Base-by-base conservation (phyloP, 2,888 invertebrate species). In the Lamellibrachia columna region DNA sequence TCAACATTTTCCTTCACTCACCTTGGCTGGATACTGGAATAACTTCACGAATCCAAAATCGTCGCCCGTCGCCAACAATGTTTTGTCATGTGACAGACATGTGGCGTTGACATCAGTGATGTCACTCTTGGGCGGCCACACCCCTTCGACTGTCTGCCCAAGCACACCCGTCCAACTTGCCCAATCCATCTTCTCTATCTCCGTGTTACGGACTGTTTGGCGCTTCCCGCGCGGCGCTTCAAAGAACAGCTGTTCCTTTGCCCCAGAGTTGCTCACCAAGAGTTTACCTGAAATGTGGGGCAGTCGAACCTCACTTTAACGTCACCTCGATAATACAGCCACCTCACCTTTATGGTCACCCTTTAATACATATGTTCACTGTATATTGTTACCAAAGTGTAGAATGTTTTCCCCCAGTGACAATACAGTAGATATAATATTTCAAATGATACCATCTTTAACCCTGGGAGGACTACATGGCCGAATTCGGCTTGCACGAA, bases 1-100 rank as follows among this genome's bases (percentile, higher is more conserved):
- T 75, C 75, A 75, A 75, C 75, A 75, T 11, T 75, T 11, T 75
- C 0, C 22, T 15, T n/a, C 58, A 93, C 94, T 93, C 92, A 97
- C 97, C 95, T 95, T 96, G 3, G 95, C 96, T 75, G 97, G 97
- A 94, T 96, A 97, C 40, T 96, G 94, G 94, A 97, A 97, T 52
- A 97, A 94, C 93, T 97, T 97, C n/a, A 97, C 96, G 94, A 96
- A 96, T 75, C 97, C 97, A 95, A 96, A 96, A 93, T 97, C 96
- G 94, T 97, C 97, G 6, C 95, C 97, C 53, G 96, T 96, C 8
- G 96, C 97, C 90, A 97, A 94, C 15, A 97, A 93, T 92, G 95
- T 94, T 91, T 95, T 95, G 93, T 96, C 96, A 91, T 94, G 94
- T 6, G 96, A 95, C 53, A 96, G 94, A 93, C 95, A 95, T 7